Evolutionary conservation across 1,140 invertebrate species (phyloP).

Genomic region (Panulirus ornatus): DNA sequence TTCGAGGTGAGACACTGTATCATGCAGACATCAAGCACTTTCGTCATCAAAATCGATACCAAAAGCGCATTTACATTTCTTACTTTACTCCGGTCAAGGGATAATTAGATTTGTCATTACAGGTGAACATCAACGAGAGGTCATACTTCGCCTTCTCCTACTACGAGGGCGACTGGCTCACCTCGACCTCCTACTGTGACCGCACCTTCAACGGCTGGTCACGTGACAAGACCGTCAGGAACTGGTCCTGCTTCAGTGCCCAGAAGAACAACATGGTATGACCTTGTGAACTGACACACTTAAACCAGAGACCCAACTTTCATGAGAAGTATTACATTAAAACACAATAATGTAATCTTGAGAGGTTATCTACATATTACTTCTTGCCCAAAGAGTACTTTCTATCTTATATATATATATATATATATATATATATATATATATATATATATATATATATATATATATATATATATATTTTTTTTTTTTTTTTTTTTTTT

Average conservation of each 20-base stretch:
- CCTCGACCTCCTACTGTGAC: conserved; percentile 78
- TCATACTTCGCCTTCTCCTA: conserved; percentile 80
- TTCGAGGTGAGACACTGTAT: conserved; percentile 76
- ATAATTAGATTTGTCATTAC: conserved; percentile 65
- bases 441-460: neutral
- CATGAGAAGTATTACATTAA: too few species aligned
- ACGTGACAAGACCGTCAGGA: conserved; percentile 78
- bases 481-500: neutral
- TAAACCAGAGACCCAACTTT: neutral
- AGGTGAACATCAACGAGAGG: conserved; percentile 76
- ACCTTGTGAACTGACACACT: neutral
- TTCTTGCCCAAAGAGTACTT: neutral
- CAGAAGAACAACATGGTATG: conserved; percentile 71
- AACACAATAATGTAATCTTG: too few species aligned
- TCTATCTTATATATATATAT: neutral
- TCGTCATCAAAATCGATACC: too few species aligned
- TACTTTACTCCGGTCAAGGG: too few species aligned
- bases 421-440: neutral
- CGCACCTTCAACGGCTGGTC: conserved; percentile 79
- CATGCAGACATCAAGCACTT: too few species aligned
- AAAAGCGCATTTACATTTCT: too few species aligned
- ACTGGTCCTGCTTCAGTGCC: conserved; percentile 79
- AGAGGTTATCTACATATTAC: neutral
- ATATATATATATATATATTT: neutral
- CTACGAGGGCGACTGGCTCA: conserved; percentile 76